phyloP scores from a whole-genome alignment of 2,888 invertebrate species.

The Steinernema carpocapsae region DNA sequence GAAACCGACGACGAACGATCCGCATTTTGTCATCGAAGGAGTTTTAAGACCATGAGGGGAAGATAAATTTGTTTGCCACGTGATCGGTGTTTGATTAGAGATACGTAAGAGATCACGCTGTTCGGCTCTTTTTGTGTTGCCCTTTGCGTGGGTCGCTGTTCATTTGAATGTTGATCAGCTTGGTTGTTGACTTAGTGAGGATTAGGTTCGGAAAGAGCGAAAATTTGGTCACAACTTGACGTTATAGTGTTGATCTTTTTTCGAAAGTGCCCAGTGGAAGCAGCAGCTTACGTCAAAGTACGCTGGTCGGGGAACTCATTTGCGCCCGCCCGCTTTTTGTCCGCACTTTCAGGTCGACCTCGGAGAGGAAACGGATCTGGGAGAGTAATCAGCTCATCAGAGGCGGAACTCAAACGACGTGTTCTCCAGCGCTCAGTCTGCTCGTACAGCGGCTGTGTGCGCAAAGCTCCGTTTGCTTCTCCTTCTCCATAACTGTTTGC shows the following conservation, averaged over 20 bases:
- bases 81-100: constrained; percentile 10
- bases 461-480: neutral
- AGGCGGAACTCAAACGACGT: neutral
- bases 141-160: neutral
- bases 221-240: too few relatives aligned
- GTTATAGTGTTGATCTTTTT: too few relatives aligned
- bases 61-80: neutral
- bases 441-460: neutral
- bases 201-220: too few relatives aligned
- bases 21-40: neutral
- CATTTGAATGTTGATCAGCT: too few relatives aligned
- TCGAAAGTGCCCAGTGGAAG: too few relatives aligned
- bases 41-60: neutral
- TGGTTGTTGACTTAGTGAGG: too few relatives aligned
- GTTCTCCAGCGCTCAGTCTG: neutral
- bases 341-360: neutral
- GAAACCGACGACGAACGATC: neutral
- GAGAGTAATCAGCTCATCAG: neutral
- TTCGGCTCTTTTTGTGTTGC: neutral
- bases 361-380: neutral
- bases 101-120: neutral
- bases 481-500: neutral
- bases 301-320: too few relatives aligned
- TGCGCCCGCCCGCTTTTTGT: neutral
- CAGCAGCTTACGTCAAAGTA: too few relatives aligned